Percentiles rank a stretch among this genome's conserved stretches.
phyloP scores from a whole-genome alignment of 2,888 invertebrate genomes.

The Octonoba sinensis region DNA sequence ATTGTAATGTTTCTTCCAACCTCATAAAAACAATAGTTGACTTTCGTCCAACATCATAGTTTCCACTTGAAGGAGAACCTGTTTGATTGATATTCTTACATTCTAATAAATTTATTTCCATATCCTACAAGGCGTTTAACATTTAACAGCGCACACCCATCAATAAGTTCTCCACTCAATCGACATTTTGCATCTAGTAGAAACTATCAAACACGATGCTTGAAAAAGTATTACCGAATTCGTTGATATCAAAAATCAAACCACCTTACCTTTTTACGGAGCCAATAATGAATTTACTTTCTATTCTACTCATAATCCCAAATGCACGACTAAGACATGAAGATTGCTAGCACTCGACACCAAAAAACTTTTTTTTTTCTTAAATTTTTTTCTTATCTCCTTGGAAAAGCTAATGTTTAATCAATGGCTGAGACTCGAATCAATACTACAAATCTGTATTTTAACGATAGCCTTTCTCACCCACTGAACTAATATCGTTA shows the following conservation, averaged over 20 bases:
- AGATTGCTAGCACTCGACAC: conserved; percentile 29
- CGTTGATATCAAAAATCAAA: conserved; percentile 27
- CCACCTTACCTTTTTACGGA: conserved; percentile 29
- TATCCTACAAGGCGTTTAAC: too few relatives aligned
- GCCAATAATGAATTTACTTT: conserved; percentile 60
- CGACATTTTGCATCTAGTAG: conserved; percentile 41
- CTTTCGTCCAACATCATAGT: not conserved
- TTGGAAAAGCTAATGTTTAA: conserved; percentile 61
- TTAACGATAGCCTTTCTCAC: conserved; percentile 61
- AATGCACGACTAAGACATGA: conserved; percentile 24
- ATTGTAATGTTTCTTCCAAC: too few relatives aligned
- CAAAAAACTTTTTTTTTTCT: conserved; percentile 7
- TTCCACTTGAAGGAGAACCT: not conserved
- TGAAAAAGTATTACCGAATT: not conserved
- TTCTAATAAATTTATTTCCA: too few relatives aligned
- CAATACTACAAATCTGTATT: conserved; percentile 61
- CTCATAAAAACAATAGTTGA: too few relatives aligned
- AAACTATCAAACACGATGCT: conserved; percentile 22
- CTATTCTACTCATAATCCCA: conserved; percentile 39
- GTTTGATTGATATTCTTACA: not conserved
- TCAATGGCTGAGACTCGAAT: conserved; percentile 53
- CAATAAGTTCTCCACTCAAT: conserved; percentile 9
- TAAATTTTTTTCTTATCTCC: conserved; percentile 27
- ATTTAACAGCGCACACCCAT: not conserved
- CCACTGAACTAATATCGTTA: conserved; percentile 62